Evolutionary conservation across 2,888 invertebrate genomes (phyloP).

Genomic region (Melieria picta): DNA sequence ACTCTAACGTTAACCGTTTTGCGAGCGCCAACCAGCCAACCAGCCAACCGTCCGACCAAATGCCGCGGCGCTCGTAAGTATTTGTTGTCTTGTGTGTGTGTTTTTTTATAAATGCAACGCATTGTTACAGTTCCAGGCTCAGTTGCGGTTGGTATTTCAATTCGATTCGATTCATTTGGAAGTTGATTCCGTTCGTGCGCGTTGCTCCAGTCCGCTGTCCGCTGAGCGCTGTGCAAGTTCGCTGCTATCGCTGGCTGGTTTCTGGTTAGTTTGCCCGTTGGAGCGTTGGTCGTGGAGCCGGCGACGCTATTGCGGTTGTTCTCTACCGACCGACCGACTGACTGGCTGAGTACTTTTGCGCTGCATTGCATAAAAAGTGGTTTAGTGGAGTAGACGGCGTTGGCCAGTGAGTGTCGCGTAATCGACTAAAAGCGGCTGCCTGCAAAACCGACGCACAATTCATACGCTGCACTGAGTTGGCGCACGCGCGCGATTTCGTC

Average conservation of each 20-base stretch:
- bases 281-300: too few relatives aligned
- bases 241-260: slow-evolving; percentile 17
- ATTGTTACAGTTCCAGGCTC: slow-evolving; percentile 42
- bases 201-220: slow-evolving; percentile 19
- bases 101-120: slow-evolving; percentile 44
- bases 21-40: too few relatives aligned
- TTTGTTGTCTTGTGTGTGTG: not conserved
- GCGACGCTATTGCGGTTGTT: not conserved
- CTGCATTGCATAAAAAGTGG: slow-evolving; percentile 58
- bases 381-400: slow-evolving; percentile 51
- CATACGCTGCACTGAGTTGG: too few relatives aligned
- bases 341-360: slow-evolving; percentile 52
- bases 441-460: too few relatives aligned
- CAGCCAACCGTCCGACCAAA: too few relatives aligned
- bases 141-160: slow-evolving; percentile 47
- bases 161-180: slow-evolving; percentile 24
- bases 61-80: too few relatives aligned
- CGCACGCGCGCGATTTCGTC: too few relatives aligned
- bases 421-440: too few relatives aligned
- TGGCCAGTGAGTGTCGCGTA: slow-evolving; percentile 29
- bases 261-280: slow-evolving; percentile 1
- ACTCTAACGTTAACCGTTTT: too few relatives aligned
- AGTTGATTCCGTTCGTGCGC: not conserved
- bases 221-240: slow-evolving; percentile 12
- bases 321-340: slow-evolving; percentile 13